Evolutionary conservation across 2,113 vertebrate species (phyloP).

Genomic region (Nesogale talazaci): DNA sequence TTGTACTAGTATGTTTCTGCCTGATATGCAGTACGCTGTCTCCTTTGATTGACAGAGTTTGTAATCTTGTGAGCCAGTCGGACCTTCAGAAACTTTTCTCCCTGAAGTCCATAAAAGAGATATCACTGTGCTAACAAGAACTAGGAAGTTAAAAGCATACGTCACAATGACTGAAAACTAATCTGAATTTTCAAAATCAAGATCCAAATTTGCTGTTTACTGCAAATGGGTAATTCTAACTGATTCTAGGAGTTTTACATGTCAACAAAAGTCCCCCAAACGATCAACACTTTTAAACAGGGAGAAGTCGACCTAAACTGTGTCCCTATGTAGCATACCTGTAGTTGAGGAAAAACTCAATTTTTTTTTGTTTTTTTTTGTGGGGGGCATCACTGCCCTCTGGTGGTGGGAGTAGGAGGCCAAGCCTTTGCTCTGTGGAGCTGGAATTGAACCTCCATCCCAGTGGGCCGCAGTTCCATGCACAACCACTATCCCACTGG

Average conservation of each 20-base stretch:
- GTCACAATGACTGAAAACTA: not conserved
- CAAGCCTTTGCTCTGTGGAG: too few relatives aligned
- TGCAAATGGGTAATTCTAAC: slow-evolving; percentile 16
- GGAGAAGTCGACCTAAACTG: not conserved
- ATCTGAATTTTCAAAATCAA: not conserved
- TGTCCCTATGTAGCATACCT: not conserved
- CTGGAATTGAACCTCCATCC: too few relatives aligned
- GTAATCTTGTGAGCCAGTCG: slow-evolving; percentile 83
- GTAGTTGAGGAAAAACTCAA: slow-evolving; percentile 1
- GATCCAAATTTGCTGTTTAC: slow-evolving; percentile 4
- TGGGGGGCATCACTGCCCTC: too few relatives aligned
- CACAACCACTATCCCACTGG: too few relatives aligned
- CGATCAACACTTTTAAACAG: not conserved
- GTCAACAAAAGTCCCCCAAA: not conserved
- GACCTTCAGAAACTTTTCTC: slow-evolving; percentile 90
- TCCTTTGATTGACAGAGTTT: slow-evolving; percentile 88
- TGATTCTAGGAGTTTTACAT: not conserved
- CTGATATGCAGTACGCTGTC: slow-evolving; percentile 87
- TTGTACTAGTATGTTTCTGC: not conserved
- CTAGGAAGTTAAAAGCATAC: not conserved
- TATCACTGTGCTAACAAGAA: slow-evolving; percentile 31
- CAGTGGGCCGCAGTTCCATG: too few relatives aligned
- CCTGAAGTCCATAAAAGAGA: slow-evolving; percentile 82
- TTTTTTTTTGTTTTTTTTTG: too few relatives aligned
- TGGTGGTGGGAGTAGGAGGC: too few relatives aligned